Evolutionary conservation across 1,140 invertebrate genomes (phyloP), one percentile per base, ranked within the genome.

Genomic region (Drosophila mojavensis): DNA sequence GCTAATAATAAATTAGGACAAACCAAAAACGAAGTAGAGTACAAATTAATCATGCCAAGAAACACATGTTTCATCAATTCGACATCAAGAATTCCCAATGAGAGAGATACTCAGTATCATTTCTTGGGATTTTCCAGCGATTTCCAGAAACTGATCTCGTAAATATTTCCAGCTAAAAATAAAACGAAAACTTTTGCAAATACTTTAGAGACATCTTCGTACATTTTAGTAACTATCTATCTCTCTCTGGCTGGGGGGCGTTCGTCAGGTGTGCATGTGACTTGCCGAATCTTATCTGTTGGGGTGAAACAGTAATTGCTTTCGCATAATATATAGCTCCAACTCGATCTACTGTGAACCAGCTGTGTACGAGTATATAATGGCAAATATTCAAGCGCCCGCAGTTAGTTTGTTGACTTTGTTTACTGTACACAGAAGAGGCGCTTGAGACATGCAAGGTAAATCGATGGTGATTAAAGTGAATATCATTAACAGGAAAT

Each of bases 271-370:
- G 58, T 56, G 59, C 39, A 58, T 70, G n/a, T 70, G 80, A 76
- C 66, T 67, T 39, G 41, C 53, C 55, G 41, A 85, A 85, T 85
- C 82, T 86, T 82, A 86, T 86, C 82, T 77, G 17, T 9, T 6
- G 43, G 43, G 43, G 45, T 48, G 51, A 56, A 61, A 54, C 26
- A 45, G 15, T 58, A 69, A 66, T 67, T 65, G 59, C 13, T 79
- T 78, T 88, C 61, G 68, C 79, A 7, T 6, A 88, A 82, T 83
- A 70, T 80, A 78, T 80, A 62, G 41, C 53, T 41, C 17, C 43
- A 53, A 50, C 24, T 17, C n/a, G 15, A 51, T 13, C 26, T 17
- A 39, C 11, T 59, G 30, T 26, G 33, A 0, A 9, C 9, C 6
- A 15, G 43, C 43, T 9, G 43, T 13, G 30, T 74, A 69, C 5